phyloP scores from a whole-genome alignment of 2,113 vertebrate genomes.

The Hippocampus guttulatus region DNA sequence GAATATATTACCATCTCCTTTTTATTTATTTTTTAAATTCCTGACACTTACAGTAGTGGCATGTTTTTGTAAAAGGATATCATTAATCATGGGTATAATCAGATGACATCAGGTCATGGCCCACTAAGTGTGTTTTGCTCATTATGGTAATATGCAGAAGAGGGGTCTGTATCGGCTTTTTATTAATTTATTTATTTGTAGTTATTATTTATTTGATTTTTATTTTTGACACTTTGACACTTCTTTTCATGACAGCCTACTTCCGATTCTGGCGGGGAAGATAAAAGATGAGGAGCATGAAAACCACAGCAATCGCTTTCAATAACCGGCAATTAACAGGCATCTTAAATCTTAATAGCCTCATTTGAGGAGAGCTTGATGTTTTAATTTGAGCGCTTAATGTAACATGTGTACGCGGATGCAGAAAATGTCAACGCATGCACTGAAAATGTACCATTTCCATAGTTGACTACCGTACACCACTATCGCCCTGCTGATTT shows the following conservation, averaged over 20 bases:
- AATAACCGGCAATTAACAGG: conserved; percentile 28
- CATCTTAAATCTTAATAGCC: conserved; percentile 15
- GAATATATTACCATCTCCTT: conserved; percentile 68
- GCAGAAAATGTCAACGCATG: background rate
- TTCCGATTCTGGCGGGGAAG: conserved; percentile 48
- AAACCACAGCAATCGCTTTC: conserved; percentile 42
- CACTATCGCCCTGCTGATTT: background rate
- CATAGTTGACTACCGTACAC: background rate
- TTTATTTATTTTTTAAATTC: conserved; percentile 53
- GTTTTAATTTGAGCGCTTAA: background rate
- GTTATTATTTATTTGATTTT: conserved; percentile 32
- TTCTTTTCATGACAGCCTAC: conserved; percentile 71
- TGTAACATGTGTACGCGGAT: background rate
- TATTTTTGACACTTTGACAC: conserved; percentile 65
- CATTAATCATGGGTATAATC: conserved; percentile 99
- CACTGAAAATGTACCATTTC: background rate
- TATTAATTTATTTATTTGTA: conserved; percentile 34
- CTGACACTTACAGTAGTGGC: conserved; percentile 74
- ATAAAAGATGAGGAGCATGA: conserved; percentile 45
- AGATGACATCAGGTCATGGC: conserved; percentile 95
- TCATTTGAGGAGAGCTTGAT: conserved; percentile 16
- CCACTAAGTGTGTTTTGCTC: conserved; percentile 97
- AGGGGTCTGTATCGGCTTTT: conserved; percentile 75
- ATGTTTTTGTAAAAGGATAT: conserved; percentile 84
- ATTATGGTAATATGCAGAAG: conserved; percentile 97